A percentile compares a stretch with the other conserved stretches of the same genome.
These are phyloP conservation scores for Mugil cephalus DNA, from an alignment of 2,113 vertebrate genomes.

Conservation along the genomic window DNA sequence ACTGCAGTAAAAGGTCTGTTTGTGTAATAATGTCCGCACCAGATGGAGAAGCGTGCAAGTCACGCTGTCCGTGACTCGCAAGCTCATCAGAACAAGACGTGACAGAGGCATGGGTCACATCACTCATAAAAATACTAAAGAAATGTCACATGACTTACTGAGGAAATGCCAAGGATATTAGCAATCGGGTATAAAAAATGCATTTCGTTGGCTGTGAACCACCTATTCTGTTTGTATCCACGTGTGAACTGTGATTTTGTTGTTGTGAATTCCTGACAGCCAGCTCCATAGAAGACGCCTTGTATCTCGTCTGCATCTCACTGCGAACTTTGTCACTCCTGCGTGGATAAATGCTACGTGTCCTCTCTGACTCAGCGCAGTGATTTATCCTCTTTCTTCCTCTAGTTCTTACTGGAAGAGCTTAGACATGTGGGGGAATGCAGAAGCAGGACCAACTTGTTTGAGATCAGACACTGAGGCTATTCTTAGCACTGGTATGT, in stretches of 20 bases:
- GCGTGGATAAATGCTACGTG: slow-evolving; percentile 25
- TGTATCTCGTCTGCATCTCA: slow-evolving; percentile 7
- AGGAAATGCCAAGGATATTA: not conserved
- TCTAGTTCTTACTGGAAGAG: slow-evolving; percentile 46
- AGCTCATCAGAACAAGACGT: slow-evolving; percentile 16
- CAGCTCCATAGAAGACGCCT: not conserved
- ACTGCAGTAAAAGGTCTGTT: slow-evolving; percentile 29
- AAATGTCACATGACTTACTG: slow-evolving; percentile 17
- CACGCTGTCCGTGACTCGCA: slow-evolving; percentile 2
- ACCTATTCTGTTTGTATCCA: not conserved
- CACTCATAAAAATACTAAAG: not conserved
- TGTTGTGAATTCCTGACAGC: not conserved
- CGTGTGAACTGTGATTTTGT: not conserved
- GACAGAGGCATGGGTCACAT: slow-evolving; percentile 17
- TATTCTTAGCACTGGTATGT: slow-evolving; percentile 56
- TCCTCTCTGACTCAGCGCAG: slow-evolving; percentile 58
- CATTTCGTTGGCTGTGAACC: not conserved
- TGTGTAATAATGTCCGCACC: slow-evolving; percentile 24
- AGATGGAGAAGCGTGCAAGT: slow-evolving; percentile 29
- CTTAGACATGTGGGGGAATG: slow-evolving; percentile 46
- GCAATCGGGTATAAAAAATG: not conserved
- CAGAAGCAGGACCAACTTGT: slow-evolving; percentile 51
- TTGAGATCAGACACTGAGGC: slow-evolving; percentile 41
- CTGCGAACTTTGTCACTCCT: slow-evolving; percentile 53
- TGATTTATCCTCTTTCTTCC: slow-evolving; percentile 37